Percentiles rank a stretch among this genome's conserved stretches.
phyloP scores from a whole-genome alignment of 1,140 invertebrate genomes.

The Drosophila watanabei region DNA sequence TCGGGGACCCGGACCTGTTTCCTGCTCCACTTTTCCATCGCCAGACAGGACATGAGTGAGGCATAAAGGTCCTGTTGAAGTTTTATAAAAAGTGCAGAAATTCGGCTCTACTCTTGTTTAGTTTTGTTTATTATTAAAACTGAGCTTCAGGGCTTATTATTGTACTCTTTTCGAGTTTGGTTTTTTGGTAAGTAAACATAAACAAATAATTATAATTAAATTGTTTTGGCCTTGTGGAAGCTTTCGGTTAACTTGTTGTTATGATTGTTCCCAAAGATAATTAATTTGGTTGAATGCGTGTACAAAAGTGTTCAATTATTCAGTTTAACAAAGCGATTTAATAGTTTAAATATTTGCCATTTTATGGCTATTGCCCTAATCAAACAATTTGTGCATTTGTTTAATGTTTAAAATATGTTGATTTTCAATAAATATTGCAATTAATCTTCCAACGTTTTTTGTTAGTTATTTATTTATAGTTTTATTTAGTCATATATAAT shows the following conservation, averaged over 20 bases:
- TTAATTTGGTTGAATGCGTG: neutral
- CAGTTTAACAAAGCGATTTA: neutral
- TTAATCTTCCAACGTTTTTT: too few species aligned
- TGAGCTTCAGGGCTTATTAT: neutral
- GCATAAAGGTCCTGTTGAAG: conserved; percentile 15
- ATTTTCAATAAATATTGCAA: too few species aligned
- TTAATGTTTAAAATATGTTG: too few species aligned
- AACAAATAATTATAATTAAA: conserved; percentile 9
- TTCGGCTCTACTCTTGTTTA: conserved; percentile 13
- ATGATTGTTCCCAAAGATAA: too few species aligned
- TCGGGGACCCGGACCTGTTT: conserved; percentile 7
- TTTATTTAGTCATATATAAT: neutral
- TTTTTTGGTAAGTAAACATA: neutral
- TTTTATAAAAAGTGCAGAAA: conserved; percentile 25
- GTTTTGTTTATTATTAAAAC: neutral
- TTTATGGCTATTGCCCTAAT: neutral
- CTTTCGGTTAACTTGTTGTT: neutral
- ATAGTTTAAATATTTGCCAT: neutral
- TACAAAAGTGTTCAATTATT: neutral
- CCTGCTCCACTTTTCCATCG: conserved; percentile 35
- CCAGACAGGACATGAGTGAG: conserved; percentile 65
- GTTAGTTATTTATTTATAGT: neutral
- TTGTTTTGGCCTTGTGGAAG: neutral
- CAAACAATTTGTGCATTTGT: too few species aligned
- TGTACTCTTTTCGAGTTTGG: neutral